Percentiles rank a stretch among this genome's conserved stretches.
phyloP scores from a whole-genome alignment of 2,888 invertebrate genomes.

The Ariolimax columbianus region DNA sequence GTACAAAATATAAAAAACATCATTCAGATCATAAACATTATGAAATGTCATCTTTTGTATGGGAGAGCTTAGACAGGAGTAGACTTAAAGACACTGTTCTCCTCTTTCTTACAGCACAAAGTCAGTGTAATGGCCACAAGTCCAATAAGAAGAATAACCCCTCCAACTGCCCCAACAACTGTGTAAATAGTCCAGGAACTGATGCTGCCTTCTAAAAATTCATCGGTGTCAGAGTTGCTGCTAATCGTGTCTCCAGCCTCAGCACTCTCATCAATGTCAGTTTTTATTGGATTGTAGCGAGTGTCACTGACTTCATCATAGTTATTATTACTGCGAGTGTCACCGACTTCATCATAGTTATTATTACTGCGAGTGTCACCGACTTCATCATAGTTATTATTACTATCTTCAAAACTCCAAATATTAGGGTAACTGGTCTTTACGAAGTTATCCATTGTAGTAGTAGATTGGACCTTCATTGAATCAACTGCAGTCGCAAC shows the following conservation, averaged over 20 bases:
- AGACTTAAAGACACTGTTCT: constrained; percentile 67
- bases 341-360: constrained; percentile 13
- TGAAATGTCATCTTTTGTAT: background rate
- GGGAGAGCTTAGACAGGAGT: constrained; percentile 63
- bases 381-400: background rate
- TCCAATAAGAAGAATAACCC: constrained; percentile 69
- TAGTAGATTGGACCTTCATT: constrained; percentile 20
- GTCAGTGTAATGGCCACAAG: constrained; percentile 71
- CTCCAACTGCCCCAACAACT: constrained; percentile 71
- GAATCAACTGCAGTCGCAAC: constrained; percentile 29
- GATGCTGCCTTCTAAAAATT: constrained; percentile 54
- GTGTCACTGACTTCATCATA: constrained; percentile 16
- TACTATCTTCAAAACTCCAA: constrained; percentile 45
- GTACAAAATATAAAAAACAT: background rate
- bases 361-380: background rate
- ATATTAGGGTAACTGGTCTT: constrained; percentile 29
- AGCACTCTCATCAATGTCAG: constrained; percentile 6
- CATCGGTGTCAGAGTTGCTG: background rate
- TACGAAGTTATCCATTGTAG: constrained; percentile 30
- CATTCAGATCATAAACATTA: background rate
- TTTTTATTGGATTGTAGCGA: constrained; percentile 13
- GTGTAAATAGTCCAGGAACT: constrained; percentile 72
- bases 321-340: background rate
- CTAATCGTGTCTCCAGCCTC: background rate
- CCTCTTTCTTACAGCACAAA: constrained; percentile 68